Conservation (phyloP, 2,888 invertebrate genomes). For the Nycteola revayana region DNA sequence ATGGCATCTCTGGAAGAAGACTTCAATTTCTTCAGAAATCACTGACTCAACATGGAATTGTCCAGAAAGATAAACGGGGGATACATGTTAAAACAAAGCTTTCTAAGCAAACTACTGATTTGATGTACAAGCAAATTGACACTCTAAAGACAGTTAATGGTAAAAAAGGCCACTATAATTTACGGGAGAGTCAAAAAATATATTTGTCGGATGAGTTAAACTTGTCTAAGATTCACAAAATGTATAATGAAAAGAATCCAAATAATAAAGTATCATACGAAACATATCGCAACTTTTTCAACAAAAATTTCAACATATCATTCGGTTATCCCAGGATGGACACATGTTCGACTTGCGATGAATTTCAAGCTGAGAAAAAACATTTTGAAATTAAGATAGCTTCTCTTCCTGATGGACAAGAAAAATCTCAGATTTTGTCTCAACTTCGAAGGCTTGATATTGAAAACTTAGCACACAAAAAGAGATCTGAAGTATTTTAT, state of each 20-base stretch:
- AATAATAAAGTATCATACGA: slow-evolving; percentile 1
- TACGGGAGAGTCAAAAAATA: not conserved
- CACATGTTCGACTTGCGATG: slow-evolving; percentile 12
- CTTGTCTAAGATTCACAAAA: slow-evolving; percentile 1
- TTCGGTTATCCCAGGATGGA: slow-evolving; percentile 16
- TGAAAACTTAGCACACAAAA: slow-evolving; percentile 10
- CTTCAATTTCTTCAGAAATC: too few relatives aligned
- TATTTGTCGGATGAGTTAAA: slow-evolving; percentile 3
- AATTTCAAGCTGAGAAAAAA: slow-evolving; percentile 15
- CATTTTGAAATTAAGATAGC: slow-evolving; percentile 14
- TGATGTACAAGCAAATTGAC: not conserved
- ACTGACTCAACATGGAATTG: too few relatives aligned
- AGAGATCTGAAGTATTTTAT: slow-evolving; percentile 11
- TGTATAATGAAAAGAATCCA: not conserved
- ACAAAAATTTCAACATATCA: slow-evolving; percentile 12
- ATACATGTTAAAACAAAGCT: too few relatives aligned
- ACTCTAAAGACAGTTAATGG: not conserved
- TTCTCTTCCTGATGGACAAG: slow-evolving; percentile 5
- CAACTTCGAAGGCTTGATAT: slow-evolving; percentile 11
- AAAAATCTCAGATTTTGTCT: slow-evolving; percentile 9
- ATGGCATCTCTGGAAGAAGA: too few relatives aligned
- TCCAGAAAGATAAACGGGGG: too few relatives aligned
- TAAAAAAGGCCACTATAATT: slow-evolving; percentile 4
- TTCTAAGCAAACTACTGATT: too few relatives aligned
- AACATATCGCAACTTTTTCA: not conserved